phyloP scores from a whole-genome alignment of 1,140 invertebrate genomes.

The Drosophila arizonae region DNA sequence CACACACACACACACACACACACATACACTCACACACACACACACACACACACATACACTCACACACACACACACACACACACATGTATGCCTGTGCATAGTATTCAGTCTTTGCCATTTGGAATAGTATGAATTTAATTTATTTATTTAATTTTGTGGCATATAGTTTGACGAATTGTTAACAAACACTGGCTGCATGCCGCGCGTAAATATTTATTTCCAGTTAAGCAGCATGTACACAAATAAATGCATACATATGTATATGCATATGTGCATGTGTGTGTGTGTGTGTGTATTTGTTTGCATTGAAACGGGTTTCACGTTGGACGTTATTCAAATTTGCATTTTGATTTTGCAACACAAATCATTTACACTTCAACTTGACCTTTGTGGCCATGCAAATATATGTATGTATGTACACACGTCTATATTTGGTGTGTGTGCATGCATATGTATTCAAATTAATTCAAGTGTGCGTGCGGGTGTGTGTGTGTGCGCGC shows the following conservation, averaged over 20 bases:
- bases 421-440: conserved; percentile 4
- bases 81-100: not conserved
- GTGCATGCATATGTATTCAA: not conserved
- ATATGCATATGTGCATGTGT: not conserved
- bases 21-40: no score
- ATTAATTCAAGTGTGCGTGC: not conserved
- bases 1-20: no score
- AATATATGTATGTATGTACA: not conserved
- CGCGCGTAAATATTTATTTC: no score
- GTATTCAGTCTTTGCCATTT: not conserved
- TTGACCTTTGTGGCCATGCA: conserved; percentile 49
- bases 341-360: conserved; percentile 33
- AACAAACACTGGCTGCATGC: no score
- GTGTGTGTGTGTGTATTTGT: not conserved
- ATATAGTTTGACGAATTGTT: not conserved
- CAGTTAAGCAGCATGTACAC: no score
- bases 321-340: conserved; percentile 10
- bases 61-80: no score
- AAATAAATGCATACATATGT: no score
- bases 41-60: no score
- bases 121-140: not conserved
- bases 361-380: conserved; percentile 47
- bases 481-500: not conserved
- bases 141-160: not conserved
- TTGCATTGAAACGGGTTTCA: no score